Evolutionary conservation across 2,113 vertebrate species (phyloP).

Genomic region (Mesoclemmys tuberculata): DNA sequence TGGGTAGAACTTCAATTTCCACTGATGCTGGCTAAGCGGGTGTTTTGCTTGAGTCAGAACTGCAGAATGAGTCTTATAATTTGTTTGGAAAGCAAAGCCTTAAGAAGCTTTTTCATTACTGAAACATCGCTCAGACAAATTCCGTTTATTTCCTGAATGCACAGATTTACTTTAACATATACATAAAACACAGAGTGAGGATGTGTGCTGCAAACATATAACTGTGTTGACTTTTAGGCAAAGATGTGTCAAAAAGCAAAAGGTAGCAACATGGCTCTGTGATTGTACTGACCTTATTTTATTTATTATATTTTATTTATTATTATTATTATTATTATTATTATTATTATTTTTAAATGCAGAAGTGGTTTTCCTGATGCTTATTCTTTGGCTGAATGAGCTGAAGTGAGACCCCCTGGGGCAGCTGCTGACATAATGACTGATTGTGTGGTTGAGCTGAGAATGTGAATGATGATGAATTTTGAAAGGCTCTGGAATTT

Average conservation of each 20-base stretch:
- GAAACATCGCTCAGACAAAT: constrained; percentile 12
- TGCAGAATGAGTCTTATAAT: background rate
- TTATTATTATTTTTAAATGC: constrained; percentile 76
- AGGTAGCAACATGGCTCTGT: background rate
- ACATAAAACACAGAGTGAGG: constrained; percentile 7
- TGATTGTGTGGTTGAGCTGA: constrained; percentile 87
- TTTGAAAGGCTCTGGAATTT: constrained; percentile 81
- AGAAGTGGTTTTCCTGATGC: constrained; percentile 77
- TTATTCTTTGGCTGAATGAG: constrained; percentile 91
- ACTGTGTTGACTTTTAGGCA: constrained; percentile 29
- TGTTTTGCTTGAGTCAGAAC: background rate
- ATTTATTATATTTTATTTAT: constrained; percentile 16
- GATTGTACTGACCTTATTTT: constrained; percentile 23
- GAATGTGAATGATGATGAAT: constrained; percentile 83
- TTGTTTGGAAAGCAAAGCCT: constrained; percentile 15
- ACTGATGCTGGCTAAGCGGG: background rate
- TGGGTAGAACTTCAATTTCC: background rate
- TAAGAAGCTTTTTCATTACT: background rate
- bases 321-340: constrained; percentile 27
- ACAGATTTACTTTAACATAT: constrained; percentile 18
- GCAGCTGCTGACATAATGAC: constrained; percentile 91
- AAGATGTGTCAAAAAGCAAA: constrained; percentile 50
- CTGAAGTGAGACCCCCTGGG: constrained; percentile 76
- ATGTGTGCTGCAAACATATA: background rate
- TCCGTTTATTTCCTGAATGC: constrained; percentile 23